phyloP scores from a whole-genome alignment of 2,888 invertebrate species.

The Mesorhabditis spiculigera region DNA sequence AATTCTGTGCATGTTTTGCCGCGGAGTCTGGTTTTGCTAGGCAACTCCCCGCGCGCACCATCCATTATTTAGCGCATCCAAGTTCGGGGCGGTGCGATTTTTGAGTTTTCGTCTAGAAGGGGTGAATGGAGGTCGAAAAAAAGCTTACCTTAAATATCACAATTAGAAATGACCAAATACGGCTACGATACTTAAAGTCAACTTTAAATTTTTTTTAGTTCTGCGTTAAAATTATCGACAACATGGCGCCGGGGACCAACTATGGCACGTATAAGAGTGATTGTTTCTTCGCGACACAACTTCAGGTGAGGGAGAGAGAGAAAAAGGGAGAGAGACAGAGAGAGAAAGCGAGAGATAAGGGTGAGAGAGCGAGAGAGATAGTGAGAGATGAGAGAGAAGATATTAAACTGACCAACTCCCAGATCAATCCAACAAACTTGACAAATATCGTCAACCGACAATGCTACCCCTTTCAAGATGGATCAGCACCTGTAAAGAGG shows the following conservation, averaged over 20 bases:
- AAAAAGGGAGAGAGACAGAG: slow-evolving; percentile 25
- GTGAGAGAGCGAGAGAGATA: slow-evolving; percentile 11
- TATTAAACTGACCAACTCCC: background rate
- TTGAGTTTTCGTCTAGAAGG: too few relatives aligned
- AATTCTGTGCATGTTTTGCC: too few relatives aligned
- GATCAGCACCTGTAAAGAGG: slow-evolving; percentile 38
- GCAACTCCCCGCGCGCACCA: too few relatives aligned
- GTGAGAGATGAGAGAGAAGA: background rate
- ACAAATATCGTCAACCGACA: slow-evolving; percentile 28
- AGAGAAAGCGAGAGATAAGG: slow-evolving; percentile 24
- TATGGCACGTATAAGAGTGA: slow-evolving; percentile 39
- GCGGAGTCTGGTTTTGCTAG: too few relatives aligned
- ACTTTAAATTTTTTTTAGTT: slow-evolving; percentile 20
- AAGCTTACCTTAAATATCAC: too few relatives aligned
- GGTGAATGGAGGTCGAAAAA: too few relatives aligned
- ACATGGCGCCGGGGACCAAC: slow-evolving; percentile 29
- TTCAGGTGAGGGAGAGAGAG: slow-evolving; percentile 14
- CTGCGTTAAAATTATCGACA: slow-evolving; percentile 41
- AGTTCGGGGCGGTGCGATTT: too few relatives aligned
- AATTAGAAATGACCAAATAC: background rate
- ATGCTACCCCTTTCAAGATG: slow-evolving; percentile 40
- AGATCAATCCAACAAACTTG: slow-evolving; percentile 31
- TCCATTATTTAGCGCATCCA: too few relatives aligned
- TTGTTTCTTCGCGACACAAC: slow-evolving; percentile 39
- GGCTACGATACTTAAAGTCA: background rate